Percentiles rank a stretch among this genome's conserved stretches.
phyloP scores from a whole-genome alignment of 1,140 invertebrate species.

The Belonocnema kinseyi region DNA sequence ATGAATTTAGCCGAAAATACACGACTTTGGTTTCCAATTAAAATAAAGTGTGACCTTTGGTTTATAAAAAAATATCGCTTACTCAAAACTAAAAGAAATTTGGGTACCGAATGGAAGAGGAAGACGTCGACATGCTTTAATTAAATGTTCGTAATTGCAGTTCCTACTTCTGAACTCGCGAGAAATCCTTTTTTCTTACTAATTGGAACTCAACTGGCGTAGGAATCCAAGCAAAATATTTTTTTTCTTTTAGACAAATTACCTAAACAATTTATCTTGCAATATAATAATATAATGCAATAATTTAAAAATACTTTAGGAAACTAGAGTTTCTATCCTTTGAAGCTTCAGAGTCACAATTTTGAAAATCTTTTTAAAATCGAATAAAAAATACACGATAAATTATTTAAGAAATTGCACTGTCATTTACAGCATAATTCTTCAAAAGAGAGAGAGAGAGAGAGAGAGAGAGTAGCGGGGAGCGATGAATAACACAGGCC shows the following conservation, averaged over 20 bases:
- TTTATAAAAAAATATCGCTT: slow-evolving; percentile 21
- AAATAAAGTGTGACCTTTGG: background rate
- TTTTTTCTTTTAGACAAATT: too few species aligned
- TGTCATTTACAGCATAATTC: slow-evolving; percentile 15
- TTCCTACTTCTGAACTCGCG: slow-evolving; percentile 47
- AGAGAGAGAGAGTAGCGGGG: background rate
- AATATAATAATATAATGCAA: too few species aligned
- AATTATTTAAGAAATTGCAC: slow-evolving; percentile 8
- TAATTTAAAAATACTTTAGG: background rate
- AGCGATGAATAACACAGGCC: slow-evolving; percentile 18
- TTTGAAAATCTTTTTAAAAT: slow-evolving; percentile 19
- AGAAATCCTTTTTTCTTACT: too few species aligned
- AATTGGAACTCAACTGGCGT: too few species aligned
- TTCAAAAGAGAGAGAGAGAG: background rate
- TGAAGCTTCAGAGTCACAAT: background rate
- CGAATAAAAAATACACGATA: background rate
- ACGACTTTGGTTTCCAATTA: slow-evolving; percentile 1
- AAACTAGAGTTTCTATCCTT: background rate
- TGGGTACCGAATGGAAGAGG: slow-evolving; percentile 2
- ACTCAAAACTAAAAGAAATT: slow-evolving; percentile 12
- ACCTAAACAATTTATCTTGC: too few species aligned
- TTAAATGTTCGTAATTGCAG: slow-evolving; percentile 68
- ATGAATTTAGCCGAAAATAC: background rate
- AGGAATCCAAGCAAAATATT: too few species aligned
- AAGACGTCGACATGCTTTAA: slow-evolving; percentile 63